These are phyloP conservation scores for Melinopterus prodromus DNA, from an alignment of 2,888 invertebrate genomes.

Conservation along the genomic window DNA sequence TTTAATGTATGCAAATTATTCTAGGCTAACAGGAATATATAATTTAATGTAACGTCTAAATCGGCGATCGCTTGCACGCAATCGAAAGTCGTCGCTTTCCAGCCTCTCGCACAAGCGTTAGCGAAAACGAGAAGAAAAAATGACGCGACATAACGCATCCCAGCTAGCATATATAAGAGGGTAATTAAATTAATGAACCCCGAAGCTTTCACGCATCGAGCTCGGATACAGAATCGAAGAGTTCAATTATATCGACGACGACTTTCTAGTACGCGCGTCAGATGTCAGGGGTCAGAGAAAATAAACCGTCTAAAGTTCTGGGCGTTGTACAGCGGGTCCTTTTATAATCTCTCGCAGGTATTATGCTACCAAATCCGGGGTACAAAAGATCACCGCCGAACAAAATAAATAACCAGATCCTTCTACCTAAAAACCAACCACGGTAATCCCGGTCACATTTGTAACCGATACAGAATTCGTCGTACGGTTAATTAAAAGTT, in stretches of 20 bases:
- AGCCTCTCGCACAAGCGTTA: not conserved
- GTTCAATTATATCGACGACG: not conserved
- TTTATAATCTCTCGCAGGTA: not conserved
- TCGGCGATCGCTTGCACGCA: not conserved
- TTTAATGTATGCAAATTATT: not conserved
- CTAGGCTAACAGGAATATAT: not conserved
- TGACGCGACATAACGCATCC: not conserved
- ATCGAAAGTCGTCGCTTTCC: not conserved
- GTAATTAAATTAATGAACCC: not conserved
- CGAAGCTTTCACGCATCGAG: not conserved
- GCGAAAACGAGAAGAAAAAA: not conserved
- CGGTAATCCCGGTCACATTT: not conserved
- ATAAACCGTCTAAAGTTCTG: not conserved
- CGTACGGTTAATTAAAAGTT: not conserved
- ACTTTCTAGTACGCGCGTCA: not conserved
- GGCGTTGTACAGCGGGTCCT: not conserved
- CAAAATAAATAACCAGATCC: not conserved
- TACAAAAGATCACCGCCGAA: not conserved
- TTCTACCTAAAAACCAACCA: not conserved
- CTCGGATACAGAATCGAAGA: not conserved
- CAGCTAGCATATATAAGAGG: not conserved
- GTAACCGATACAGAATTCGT: not conserved
- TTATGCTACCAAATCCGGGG: constrained; percentile 4
- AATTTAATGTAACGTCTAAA: not conserved
- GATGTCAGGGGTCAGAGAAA: not conserved